Evolutionary conservation across 2,113 vertebrate genomes (phyloP).

Genomic region (Dasyprocta punctata): DNA sequence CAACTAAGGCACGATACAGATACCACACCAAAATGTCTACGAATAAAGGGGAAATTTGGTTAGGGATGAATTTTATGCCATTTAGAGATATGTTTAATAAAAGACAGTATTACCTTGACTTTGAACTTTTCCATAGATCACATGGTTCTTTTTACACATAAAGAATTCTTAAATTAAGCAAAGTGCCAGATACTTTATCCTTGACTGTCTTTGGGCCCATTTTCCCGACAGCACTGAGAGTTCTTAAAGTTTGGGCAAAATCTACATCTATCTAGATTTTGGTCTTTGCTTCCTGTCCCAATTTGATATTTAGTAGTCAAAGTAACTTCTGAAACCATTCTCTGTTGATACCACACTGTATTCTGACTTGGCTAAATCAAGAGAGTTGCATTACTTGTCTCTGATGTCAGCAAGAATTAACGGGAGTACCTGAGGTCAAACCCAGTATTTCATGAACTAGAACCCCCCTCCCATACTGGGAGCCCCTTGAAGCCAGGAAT

Average conservation of each 20-base stretch:
- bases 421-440: not conserved
- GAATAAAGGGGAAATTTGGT: not conserved
- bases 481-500: not conserved
- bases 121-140: not conserved
- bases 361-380: not conserved
- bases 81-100: not conserved
- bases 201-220: not conserved
- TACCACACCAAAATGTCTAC: not conserved
- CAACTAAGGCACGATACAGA: not conserved
- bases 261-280: not conserved
- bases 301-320: not conserved
- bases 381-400: not conserved
- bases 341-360: not conserved
- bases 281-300: not conserved
- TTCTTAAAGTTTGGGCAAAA: not conserved
- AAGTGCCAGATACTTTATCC: not conserved
- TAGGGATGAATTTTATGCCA: not conserved
- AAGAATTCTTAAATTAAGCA: conserved; percentile 36
- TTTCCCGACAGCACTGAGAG: not conserved
- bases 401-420: not conserved
- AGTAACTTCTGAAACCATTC: not conserved
- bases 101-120: not conserved
- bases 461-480: not conserved
- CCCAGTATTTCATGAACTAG: not conserved
- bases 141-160: not conserved